phyloP scores from a whole-genome alignment of 2,888 invertebrate genomes.

The Chrysina gloriosa region DNA sequence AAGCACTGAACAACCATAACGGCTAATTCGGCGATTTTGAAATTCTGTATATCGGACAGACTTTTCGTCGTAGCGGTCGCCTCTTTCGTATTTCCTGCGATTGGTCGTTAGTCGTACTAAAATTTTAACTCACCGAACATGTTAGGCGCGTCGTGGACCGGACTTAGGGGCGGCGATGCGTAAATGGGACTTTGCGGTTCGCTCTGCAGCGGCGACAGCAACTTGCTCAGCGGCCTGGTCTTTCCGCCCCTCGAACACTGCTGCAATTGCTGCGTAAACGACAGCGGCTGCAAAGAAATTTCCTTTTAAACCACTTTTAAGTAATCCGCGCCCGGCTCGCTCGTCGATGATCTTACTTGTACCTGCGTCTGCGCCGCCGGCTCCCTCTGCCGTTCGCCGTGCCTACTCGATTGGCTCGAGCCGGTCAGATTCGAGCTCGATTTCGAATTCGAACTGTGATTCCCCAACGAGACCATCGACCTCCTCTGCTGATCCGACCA shows the following conservation, averaged over 20 bases:
- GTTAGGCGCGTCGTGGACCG: slow-evolving; percentile 63
- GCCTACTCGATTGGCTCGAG: slow-evolving; percentile 64
- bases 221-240: slow-evolving; percentile 73
- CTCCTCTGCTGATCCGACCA: slow-evolving; percentile 66
- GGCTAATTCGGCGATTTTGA: too few species aligned
- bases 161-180: slow-evolving; percentile 76
- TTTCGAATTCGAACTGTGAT: slow-evolving; percentile 82
- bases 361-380: slow-evolving; percentile 57
- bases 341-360: slow-evolving; percentile 11
- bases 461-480: slow-evolving; percentile 71
- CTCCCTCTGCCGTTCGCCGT: slow-evolving; percentile 60
- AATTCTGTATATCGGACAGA: too few species aligned
- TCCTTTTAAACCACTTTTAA: slow-evolving; percentile 30
- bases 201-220: slow-evolving; percentile 72
- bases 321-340: too few species aligned
- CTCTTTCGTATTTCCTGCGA: too few species aligned
- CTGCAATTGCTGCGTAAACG: slow-evolving; percentile 93
- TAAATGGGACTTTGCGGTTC: slow-evolving; percentile 79
- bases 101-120: too few species aligned
- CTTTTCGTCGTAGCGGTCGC: too few species aligned
- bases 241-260: slow-evolving; percentile 80
- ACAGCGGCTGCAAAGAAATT: slow-evolving; percentile 73
- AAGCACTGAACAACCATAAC: too few species aligned
- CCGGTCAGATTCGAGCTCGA: slow-evolving; percentile 83
- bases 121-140: slow-evolving; percentile 58